phyloP scores from a whole-genome alignment of 2,797 vertebrate species.

The Bovichtus diacanthus region DNA sequence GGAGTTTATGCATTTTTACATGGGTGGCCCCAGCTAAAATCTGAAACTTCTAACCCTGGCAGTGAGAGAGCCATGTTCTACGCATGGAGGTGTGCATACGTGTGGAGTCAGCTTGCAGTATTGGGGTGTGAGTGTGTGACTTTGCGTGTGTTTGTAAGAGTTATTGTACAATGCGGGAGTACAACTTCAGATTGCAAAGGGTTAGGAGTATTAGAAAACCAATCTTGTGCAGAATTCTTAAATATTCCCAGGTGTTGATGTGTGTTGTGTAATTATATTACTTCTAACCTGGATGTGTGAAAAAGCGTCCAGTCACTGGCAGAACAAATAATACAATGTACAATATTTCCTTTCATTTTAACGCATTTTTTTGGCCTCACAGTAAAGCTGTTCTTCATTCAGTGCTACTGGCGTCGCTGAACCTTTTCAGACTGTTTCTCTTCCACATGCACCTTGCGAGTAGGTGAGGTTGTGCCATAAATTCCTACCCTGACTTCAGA shows the following conservation, averaged over 20 bases:
- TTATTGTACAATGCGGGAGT: neutral
- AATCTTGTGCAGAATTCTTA: neutral
- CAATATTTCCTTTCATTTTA: neutral
- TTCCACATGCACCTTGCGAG: neutral
- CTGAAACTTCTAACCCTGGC: conserved; percentile 63
- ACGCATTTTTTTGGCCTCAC: neutral
- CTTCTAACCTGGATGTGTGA: neutral
- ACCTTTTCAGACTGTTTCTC: neutral
- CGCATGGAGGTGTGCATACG: conserved; percentile 12
- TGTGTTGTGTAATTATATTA: conserved; percentile 23
- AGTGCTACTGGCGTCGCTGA: neutral
- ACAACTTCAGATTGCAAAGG: neutral
- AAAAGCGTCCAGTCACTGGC: neutral
- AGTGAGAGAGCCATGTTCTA: conserved; percentile 38
- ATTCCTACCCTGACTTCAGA: neutral
- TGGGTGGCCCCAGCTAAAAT: conserved; percentile 64
- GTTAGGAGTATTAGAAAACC: neutral
- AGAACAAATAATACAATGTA: neutral
- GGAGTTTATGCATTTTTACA: conserved; percentile 50
- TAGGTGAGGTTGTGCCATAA: neutral
- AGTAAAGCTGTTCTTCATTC: neutral
- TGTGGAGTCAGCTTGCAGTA: conserved; percentile 14
- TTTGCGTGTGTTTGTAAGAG: neutral
- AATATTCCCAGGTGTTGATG: conserved; percentile 13
- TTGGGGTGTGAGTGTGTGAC: neutral